Base-by-base conservation (phyloP, 2,797 vertebrate genomes). In the Gobio occitaniae region DNA sequence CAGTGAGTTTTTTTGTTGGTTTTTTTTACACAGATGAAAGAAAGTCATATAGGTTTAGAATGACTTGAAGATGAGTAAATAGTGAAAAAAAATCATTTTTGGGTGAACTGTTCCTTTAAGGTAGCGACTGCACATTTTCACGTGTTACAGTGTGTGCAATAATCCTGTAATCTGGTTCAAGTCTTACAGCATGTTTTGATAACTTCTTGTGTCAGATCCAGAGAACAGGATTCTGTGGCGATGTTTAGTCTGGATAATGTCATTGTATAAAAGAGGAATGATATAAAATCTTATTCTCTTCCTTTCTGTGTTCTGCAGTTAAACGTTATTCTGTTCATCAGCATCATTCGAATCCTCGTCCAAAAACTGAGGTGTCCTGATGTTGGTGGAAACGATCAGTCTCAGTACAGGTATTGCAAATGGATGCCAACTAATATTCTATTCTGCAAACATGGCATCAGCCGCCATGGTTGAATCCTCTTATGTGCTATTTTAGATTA, bases 281-380 rank as follows among this genome's bases (percentile, higher is more conserved):
- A 13, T 75, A 80, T 29, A 38, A 77, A 72, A 70, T 15, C 3
- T 25, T 32, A 15, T 25, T n/a, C 36, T 78, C 52, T 85, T 56
- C 74, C 47, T 80, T 71, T 91, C 85, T 86, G 80, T 86, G 17
- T 83, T 80, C 88, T 86, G 21, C 88, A 99, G 97, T 93, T 97
- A 82, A 99, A 97, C 93, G 98, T 99, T 91, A 83, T 96, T 85
- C 94, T 98, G 83, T 99, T 98, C 92, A 92, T 98, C 91, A 97
- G 96, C 87, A 99, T 99, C 86, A 93, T 99, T 80, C 96, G 97
- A 59, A 97, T 99, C 90, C 92, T 99, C 82, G 92, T 98, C 70
- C 97, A 98, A 94, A 99, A 99, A 86, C 89, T 99, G 78, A 95
- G 95, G 66, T 97, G 96, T 87, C 95, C 96, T 1, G 95, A 97